Evolutionary conservation across 2,888 invertebrate genomes (phyloP).

Genomic region (Ommatoiulus sabulosus): DNA sequence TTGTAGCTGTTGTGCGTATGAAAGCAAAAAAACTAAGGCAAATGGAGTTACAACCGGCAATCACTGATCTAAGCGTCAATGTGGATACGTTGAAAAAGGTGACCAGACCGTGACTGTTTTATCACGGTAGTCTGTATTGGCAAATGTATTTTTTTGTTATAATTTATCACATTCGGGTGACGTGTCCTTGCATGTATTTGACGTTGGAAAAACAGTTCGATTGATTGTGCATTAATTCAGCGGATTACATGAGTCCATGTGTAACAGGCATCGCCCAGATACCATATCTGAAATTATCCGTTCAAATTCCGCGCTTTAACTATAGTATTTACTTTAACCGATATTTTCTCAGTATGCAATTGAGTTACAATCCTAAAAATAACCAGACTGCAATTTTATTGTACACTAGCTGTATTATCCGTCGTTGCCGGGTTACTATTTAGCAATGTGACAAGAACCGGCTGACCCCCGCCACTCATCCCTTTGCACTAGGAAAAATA

Average conservation of each 20-base stretch:
- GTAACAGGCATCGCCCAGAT: too few species aligned
- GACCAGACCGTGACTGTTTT: slow-evolving; percentile 25
- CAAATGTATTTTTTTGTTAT: background rate
- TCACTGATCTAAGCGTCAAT: slow-evolving; percentile 21
- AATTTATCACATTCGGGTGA: background rate
- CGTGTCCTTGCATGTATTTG: background rate
- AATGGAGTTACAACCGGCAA: background rate
- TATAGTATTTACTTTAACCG: too few species aligned
- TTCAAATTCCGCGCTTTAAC: too few species aligned
- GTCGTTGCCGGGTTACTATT: too few species aligned
- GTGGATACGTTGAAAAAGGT: background rate
- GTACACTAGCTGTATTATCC: too few species aligned
- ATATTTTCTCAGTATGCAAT: too few species aligned
- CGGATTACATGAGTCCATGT: background rate
- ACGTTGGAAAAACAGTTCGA: background rate
- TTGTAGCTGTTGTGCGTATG: background rate
- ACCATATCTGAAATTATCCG: too few species aligned
- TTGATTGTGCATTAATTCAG: background rate
- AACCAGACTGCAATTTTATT: too few species aligned
- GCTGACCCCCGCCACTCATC: too few species aligned
- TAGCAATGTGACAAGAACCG: too few species aligned
- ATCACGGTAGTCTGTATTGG: background rate
- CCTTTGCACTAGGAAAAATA: too few species aligned
- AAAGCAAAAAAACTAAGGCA: slow-evolving; percentile 3
- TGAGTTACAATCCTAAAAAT: too few species aligned